Evolutionary conservation across 2,888 invertebrate species (phyloP), one percentile per base, ranked within the genome.

Genomic region (Pogonocherus hispidulus): DNA sequence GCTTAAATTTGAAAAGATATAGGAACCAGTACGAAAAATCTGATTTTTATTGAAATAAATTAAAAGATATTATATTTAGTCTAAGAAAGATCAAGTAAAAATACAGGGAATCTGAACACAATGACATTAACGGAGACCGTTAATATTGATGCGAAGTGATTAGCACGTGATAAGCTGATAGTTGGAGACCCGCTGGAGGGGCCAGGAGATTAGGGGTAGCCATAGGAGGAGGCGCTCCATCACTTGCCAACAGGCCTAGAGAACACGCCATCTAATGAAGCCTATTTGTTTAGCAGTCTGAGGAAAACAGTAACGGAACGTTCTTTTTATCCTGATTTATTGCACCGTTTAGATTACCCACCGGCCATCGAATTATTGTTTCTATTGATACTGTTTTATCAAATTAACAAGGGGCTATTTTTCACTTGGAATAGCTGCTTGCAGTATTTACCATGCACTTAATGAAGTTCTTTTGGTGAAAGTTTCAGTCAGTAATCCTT

Each of bases 81-180:
- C n/a, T n/a, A n/a, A n/a, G n/a, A n/a, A n/a, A n/a, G n/a, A n/a
- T n/a, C n/a, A n/a, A n/a, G n/a, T n/a, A n/a, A n/a, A n/a, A n/a
- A n/a, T n/a, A n/a, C n/a, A n/a, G n/a, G n/a, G n/a, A n/a, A n/a
- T n/a, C n/a, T 20, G 1, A 22, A 49, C 59, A 59, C n/a, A n/a
- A n/a, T n/a, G n/a, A 19, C 59, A 47, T 59, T 59, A 47, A 47
- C 19, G 23, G 47, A 16, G 20, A 41, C 47, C 18, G 27, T 59
- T 47, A 47, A 72, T 78, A 78, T 75, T 77, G 76, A 78, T 78
- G 76, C 72, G 72, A 68, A 76, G 76, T 75, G 76, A 77, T 78
- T 78, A 78, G 73, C 72, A 70, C 71, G 73, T 67, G 76, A 77
- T 77, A 77, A 78, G 74, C 47, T 35, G 46, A 47, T 59, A 59